Evolutionary conservation across 1,140 invertebrate genomes (phyloP).

Genomic region (Saccostrea echinata): DNA sequence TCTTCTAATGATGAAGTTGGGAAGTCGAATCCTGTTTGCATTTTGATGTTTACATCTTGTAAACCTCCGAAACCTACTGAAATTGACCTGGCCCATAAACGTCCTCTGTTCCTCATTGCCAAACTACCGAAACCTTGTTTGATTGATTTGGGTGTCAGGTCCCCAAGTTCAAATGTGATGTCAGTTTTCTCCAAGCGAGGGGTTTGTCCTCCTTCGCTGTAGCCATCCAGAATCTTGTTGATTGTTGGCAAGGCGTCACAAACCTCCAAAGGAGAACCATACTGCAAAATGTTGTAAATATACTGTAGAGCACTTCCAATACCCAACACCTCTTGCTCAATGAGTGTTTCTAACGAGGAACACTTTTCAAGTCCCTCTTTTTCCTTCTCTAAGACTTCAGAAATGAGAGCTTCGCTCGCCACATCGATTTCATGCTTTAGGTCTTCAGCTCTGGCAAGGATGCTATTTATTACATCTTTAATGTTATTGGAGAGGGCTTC

Average conservation of each 20-base stretch:
- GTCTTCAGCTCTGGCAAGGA: conserved; percentile 15
- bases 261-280: conserved; percentile 22
- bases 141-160: conserved; percentile 20
- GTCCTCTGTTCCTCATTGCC: neutral
- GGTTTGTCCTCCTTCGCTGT: neutral
- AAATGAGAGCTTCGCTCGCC: conserved; percentile 24
- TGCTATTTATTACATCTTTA: conserved; percentile 32
- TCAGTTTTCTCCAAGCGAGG: conserved; percentile 36
- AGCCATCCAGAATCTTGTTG: conserved; percentile 9
- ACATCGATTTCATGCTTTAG: conserved; percentile 47
- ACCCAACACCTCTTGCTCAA: conserved; percentile 40
- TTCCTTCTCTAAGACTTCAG: conserved; percentile 42
- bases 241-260: neutral
- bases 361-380: neutral
- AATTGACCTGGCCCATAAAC: conserved; percentile 1
- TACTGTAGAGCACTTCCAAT: conserved; percentile 9
- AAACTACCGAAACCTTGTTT: conserved; percentile 43
- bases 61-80: conserved; percentile 16
- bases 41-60: conserved; percentile 46
- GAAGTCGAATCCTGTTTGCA: conserved; percentile 39
- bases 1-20: conserved; percentile 7
- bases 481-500: conserved; percentile 6
- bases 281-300: neutral
- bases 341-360: neutral
- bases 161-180: conserved; percentile 46